Evolutionary conservation across 2,888 invertebrate genomes (phyloP), one percentile per base, ranked within the genome.

Genomic region (Hirtodrosophila alboralis): DNA sequence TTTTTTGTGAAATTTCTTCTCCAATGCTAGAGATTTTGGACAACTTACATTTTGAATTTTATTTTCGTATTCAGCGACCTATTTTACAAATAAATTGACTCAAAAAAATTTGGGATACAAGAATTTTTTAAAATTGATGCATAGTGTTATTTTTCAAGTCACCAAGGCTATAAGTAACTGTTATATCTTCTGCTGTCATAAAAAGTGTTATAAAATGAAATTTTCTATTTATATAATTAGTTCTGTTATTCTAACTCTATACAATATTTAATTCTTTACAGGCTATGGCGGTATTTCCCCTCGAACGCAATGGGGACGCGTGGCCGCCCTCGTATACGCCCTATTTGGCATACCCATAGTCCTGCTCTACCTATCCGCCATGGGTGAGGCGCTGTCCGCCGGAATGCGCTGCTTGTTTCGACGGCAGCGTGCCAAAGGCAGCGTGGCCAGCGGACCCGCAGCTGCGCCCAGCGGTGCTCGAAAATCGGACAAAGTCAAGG

Each of bases 271-370:
- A 44, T 23, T 43, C 6, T 18, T 71, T 83, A 0, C 93, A 97
- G 96, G 96, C 67, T 96, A 96, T 86, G 96, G 96, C 31, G 95
- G 95, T 86, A 94, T 96, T 57, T 94, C 95, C 3, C 96, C 97
- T 3, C 92, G 93, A 76, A 96, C 96, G 3, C 92, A 95, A 30
- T 94, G 93, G 92, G 96, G 96, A 21, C 89, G 91, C 80, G 90
- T 96, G 75, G 95, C 95, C 60, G 96, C 96, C n/a, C 94, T 96
- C 68, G 92, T 95, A 56, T 97, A 96, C 91, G 96, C 96, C 0
- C 93, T 96, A 60, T 92, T 96, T 60, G 97, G 97, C 45, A 97
- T 97, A 77, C 97, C 97, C 14, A 92, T 97, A 84, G 95, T 97
- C 91, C 92, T 97, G 90, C 93, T 97, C 47, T 97, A 97, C 90